phyloP scores from a whole-genome alignment of 2,113 vertebrate genomes.

The Amphiprion percula region DNA sequence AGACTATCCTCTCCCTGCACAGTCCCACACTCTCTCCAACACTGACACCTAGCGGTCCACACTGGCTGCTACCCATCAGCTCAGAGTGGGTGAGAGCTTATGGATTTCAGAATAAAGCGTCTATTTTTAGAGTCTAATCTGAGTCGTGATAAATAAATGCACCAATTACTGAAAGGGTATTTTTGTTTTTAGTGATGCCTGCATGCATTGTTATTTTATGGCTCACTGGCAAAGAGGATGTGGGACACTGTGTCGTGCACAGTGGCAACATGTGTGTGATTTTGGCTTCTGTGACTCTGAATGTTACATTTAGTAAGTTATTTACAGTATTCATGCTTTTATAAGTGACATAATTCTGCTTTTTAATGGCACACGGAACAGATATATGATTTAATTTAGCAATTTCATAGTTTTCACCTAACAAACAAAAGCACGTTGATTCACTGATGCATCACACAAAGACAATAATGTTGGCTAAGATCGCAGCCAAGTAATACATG shows the following conservation, averaged over 20 bases:
- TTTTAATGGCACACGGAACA: too few species aligned
- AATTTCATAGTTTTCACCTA: background rate
- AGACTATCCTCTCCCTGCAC: background rate
- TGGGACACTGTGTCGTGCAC: too few species aligned
- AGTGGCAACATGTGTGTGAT: background rate
- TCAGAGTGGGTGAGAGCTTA: slow-evolving; percentile 3
- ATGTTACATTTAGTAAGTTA: too few species aligned
- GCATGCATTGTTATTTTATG: background rate
- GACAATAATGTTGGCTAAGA: background rate
- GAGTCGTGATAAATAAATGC: slow-evolving; percentile 13
- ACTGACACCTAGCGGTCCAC: slow-evolving; percentile 69
- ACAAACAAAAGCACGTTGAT: background rate
- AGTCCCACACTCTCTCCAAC: slow-evolving; percentile 15
- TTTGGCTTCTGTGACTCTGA: too few species aligned
- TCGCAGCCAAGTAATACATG: background rate
- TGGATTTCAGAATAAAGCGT: slow-evolving; percentile 10
- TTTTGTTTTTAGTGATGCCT: background rate
- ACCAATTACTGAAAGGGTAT: background rate
- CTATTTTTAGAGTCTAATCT: slow-evolving; percentile 43
- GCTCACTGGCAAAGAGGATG: background rate
- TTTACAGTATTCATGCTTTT: too few species aligned
- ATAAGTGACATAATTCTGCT: too few species aligned
- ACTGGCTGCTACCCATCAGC: background rate
- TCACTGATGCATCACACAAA: background rate
- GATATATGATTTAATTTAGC: background rate